These are phyloP conservation scores for Anguilla pacifica DNA, from an alignment of 2,797 vertebrate species.

Conservation along the genomic window DNA sequence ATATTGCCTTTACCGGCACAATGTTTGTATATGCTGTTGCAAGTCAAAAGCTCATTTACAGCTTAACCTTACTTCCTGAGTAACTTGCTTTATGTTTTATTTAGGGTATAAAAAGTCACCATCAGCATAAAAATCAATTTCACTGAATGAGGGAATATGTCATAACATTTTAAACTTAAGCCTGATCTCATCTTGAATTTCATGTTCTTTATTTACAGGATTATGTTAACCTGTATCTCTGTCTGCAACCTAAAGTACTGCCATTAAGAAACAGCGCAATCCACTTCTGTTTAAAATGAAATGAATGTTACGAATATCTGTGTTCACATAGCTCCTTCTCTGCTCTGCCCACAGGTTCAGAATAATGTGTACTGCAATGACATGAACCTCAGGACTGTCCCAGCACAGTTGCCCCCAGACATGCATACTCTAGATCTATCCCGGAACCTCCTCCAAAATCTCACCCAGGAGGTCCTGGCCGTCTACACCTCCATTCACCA, in stretches of 20 bases:
- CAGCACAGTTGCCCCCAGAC: constrained; percentile 65
- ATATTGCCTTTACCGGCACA: neutral
- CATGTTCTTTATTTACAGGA: neutral
- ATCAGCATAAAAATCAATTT: neutral
- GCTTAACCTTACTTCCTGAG: neutral
- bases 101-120: neutral
- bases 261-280: neutral
- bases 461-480: constrained; percentile 72
- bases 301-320: neutral
- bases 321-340: constrained; percentile 32
- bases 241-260: neutral
- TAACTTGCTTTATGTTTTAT: neutral
- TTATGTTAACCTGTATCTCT: neutral
- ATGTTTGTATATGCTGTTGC: neutral
- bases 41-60: neutral
- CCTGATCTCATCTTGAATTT: neutral
- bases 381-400: constrained; percentile 75
- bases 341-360: constrained; percentile 68
- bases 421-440: constrained; percentile 84
- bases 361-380: constrained; percentile 79
- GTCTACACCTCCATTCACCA: constrained; percentile 69
- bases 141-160: neutral
- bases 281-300: neutral
- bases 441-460: constrained; percentile 81
- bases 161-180: neutral